Evolutionary conservation across 2,888 invertebrate species (phyloP), one percentile per base, ranked within the genome.

Genomic region (Sesia apiformis): DNA sequence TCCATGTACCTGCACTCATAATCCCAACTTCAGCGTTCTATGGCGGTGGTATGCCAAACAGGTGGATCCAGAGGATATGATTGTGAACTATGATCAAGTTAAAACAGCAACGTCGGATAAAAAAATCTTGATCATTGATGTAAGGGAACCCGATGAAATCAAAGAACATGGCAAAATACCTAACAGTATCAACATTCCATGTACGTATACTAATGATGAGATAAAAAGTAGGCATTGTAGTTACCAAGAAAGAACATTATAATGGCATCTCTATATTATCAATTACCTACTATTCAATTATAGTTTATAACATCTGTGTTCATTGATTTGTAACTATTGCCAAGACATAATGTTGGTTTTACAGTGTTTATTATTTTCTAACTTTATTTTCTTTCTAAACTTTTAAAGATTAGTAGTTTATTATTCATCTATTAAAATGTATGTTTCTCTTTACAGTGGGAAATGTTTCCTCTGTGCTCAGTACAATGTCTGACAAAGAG

Each of bases 111-210:
- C 71, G 55, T 46, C 57, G 3, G 65, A 74, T 57, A 63, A 61
- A 23, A 69, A 74, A 56, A 66, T 78, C 55, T 67, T 93, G 8
- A 90, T 95, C 39, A 91, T 96, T 58, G 95, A 96, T 85, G 95
- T 96, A 0, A 91, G 95, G 61, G 94, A 95, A 70, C 93, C 94
- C 40, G 78, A 90, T 6, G 95, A 95, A 80, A 76, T 95, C 5
- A 77, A 90, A 58, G 92, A 94, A 70, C 91, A 92, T 62, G 95
- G 95, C 3, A 84, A 89, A 67, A 91, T 95, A 57, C 95, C 95
- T 43, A 92, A 92, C 55, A 94, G 94, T 68, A 90, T 95, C 54
- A 94, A 95, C 69, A 94, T 95, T 74, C 95, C 95, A 63, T 86
- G 95, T 93, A 90, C 91, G 91, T 83, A 54, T 23, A 23, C 23